These are phyloP conservation scores for Xenops minutus DNA, from an alignment of 2,797 vertebrate species.

Conservation along the genomic window DNA sequence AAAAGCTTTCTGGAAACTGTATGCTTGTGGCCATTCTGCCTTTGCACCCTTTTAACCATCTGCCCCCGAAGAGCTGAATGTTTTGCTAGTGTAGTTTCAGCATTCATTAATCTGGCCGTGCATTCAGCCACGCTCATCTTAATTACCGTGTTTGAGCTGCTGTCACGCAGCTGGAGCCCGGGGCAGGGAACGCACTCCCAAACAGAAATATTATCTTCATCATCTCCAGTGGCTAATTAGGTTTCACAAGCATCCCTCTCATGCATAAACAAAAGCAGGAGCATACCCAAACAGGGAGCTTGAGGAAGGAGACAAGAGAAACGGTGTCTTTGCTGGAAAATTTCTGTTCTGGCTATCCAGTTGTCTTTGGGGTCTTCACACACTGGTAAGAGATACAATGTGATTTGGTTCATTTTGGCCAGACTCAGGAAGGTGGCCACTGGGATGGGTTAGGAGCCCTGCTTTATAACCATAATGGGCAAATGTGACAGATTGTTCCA, in stretches of 20 bases:
- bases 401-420: neutral
- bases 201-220: conserved; percentile 1
- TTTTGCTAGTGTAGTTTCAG: neutral
- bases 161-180: conserved; percentile 31
- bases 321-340: neutral
- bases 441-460: neutral
- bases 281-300: neutral
- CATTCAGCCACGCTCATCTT: conserved; percentile 19
- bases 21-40: neutral
- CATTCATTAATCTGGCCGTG: neutral
- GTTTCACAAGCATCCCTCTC: neutral
- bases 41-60: neutral
- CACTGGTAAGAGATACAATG: neutral
- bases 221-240: conserved; percentile 34
- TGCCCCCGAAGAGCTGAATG: neutral
- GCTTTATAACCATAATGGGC: neutral
- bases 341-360: neutral
- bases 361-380: neutral
- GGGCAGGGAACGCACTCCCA: neutral
- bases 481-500: neutral
- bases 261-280: conserved; percentile 4
- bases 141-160: neutral
- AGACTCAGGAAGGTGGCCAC: neutral
- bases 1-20: conserved; percentile 37
- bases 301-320: neutral